Conservation (phyloP, 2,888 invertebrate genomes). For the Cantharis flavilabris region DNA sequence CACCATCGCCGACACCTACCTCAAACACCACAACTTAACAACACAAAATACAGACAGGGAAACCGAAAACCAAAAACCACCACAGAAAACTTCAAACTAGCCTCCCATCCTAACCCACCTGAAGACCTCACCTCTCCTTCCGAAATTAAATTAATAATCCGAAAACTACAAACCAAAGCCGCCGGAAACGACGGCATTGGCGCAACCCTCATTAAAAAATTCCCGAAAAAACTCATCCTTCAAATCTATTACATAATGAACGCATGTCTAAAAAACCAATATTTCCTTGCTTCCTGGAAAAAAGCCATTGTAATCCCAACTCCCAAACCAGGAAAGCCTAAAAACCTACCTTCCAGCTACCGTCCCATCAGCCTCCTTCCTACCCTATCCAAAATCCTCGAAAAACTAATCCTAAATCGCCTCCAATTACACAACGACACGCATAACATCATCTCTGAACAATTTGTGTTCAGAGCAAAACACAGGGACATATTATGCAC, state of each 20-base stretch:
- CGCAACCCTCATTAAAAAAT: too few relatives aligned
- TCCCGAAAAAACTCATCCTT: not conserved
- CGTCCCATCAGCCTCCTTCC: not conserved
- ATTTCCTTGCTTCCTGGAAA: not conserved
- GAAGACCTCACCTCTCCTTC: too few relatives aligned
- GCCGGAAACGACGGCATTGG: too few relatives aligned
- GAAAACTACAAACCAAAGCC: too few relatives aligned
- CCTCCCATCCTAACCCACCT: too few relatives aligned
- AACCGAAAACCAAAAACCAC: too few relatives aligned
- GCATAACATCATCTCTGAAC: not conserved
- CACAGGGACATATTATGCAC: too few relatives aligned
- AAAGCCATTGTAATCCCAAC: not conserved
- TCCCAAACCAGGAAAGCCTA: not conserved
- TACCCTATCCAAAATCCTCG: not conserved
- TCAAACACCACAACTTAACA: too few relatives aligned
- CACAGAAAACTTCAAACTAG: too few relatives aligned
- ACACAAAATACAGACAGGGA: too few relatives aligned
- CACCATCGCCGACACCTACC: too few relatives aligned
- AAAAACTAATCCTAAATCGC: not conserved
- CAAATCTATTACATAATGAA: not conserved
- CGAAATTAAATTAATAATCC: too few relatives aligned
- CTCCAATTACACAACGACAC: not conserved
- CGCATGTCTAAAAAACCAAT: not conserved
- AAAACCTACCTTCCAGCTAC: not conserved
- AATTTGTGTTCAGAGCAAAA: not conserved